These are phyloP conservation scores for Dendroctonus ponderosae DNA, from an alignment of 1,140 invertebrate genomes.

Conservation along the genomic window DNA sequence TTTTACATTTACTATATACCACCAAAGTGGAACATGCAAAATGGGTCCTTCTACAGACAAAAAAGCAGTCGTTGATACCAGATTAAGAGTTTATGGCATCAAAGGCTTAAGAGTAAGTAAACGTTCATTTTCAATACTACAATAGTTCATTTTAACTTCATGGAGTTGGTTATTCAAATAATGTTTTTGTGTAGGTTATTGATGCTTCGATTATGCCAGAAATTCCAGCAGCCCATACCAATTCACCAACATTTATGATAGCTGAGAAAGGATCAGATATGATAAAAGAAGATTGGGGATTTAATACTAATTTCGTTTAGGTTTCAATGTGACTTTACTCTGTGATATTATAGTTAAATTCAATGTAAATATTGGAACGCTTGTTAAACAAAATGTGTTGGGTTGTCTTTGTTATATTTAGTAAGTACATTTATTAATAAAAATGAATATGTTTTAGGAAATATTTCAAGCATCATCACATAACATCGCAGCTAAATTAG, in stretches of 20 bases:
- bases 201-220: conserved; percentile 68
- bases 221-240: conserved; percentile 64
- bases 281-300: conserved; percentile 49
- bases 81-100: conserved; percentile 68
- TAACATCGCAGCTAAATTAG: too few species aligned
- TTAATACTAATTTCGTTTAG: conserved; percentile 18
- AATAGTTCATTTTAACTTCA: background rate
- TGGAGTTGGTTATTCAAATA: background rate
- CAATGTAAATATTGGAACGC: too few species aligned
- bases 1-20: conserved; percentile 72
- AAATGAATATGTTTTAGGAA: too few species aligned
- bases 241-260: conserved; percentile 68
- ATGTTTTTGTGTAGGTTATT: conserved; percentile 44
- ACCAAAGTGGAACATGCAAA: conserved; percentile 79
- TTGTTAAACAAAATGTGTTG: too few species aligned
- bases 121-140: too few species aligned
- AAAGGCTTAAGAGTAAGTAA: conserved; percentile 62
- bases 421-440: too few species aligned
- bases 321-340: background rate
- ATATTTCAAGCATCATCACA: too few species aligned
- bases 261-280: conserved; percentile 68
- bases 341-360: conserved; percentile 20
- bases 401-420: too few species aligned
- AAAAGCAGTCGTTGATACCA: conserved; percentile 69
- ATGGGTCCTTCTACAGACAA: conserved; percentile 73